Percentiles rank a stretch among this genome's conserved stretches.
Conservation (phyloP, 1,140 invertebrate genomes). For the Helicoverpa armigera region DNA sequence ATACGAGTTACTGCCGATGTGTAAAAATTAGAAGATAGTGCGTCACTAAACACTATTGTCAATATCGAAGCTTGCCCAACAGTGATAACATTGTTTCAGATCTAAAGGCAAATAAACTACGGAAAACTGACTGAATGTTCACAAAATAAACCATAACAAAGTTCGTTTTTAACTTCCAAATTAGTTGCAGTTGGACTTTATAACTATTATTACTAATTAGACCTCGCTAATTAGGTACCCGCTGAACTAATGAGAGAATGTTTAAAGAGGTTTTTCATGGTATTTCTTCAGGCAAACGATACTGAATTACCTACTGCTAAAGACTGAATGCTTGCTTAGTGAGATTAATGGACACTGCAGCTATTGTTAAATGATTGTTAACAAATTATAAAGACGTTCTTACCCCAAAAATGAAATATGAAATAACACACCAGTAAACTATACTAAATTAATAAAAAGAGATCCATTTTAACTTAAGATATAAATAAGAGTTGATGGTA, state of each 20-base stretch:
- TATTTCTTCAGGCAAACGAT: no score
- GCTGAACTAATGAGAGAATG: no score
- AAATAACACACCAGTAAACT: not conserved
- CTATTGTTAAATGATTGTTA: no score
- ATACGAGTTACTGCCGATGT: not conserved
- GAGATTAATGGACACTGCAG: no score
- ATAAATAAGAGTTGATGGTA: not conserved
- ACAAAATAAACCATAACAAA: not conserved
- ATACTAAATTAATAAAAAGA: not conserved
- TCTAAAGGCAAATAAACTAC: constrained; percentile 6
- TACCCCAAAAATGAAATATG: no score
- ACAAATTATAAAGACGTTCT: no score
- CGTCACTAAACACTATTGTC: constrained; percentile 6
- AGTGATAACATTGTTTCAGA: constrained; percentile 16
- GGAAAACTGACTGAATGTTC: not conserved
- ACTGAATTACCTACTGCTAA: no score
- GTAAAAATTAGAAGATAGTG: not conserved
- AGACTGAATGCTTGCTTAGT: no score
- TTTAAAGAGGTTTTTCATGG: no score
- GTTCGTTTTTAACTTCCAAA: not conserved
- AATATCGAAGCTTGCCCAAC: not conserved
- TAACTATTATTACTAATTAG: not conserved
- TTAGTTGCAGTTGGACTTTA: not conserved
- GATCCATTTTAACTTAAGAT: not conserved
- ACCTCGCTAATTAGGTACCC: no score